Evolutionary conservation across 1,140 invertebrate genomes (phyloP).

Genomic region (Calycopis cecrops): DNA sequence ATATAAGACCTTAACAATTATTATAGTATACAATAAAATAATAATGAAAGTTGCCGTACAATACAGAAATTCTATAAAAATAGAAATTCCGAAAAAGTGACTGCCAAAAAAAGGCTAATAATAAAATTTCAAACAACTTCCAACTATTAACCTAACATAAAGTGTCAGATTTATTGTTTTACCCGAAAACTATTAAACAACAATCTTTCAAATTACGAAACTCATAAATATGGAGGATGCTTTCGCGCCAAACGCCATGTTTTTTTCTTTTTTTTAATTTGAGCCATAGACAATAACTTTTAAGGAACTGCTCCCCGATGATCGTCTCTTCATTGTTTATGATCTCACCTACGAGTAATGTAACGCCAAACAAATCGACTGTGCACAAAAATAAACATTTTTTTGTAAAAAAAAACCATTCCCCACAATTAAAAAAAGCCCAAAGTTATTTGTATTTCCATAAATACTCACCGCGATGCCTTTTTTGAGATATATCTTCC

Average conservation of each 20-base stretch:
- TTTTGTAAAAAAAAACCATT: conserved; percentile 51
- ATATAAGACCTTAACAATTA: no score
- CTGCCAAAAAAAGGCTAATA: no score
- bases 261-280: conserved; percentile 8
- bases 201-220: conserved; percentile 12
- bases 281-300: no score
- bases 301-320: conserved; percentile 21
- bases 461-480: conserved; percentile 53
- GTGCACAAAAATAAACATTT: conserved; percentile 59
- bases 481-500: conserved; percentile 67
- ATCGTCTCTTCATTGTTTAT: conserved; percentile 18
- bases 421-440: conserved; percentile 63
- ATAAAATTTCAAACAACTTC: no score
- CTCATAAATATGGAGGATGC: conserved; percentile 5
- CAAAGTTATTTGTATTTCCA: conserved; percentile 64
- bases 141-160: no score
- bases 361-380: conserved; percentile 52
- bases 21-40: no score
- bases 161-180: no score
- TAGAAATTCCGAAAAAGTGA: no score
- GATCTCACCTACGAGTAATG: conserved; percentile 26
- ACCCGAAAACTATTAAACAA: no score
- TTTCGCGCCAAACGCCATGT: neutral
- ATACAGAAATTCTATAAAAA: no score
- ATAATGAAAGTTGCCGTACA: no score